A percentile compares a stretch with the other conserved stretches of the same genome.
Conservation (phyloP, 2,797 vertebrate species). For the Salarias fasciatus region DNA sequence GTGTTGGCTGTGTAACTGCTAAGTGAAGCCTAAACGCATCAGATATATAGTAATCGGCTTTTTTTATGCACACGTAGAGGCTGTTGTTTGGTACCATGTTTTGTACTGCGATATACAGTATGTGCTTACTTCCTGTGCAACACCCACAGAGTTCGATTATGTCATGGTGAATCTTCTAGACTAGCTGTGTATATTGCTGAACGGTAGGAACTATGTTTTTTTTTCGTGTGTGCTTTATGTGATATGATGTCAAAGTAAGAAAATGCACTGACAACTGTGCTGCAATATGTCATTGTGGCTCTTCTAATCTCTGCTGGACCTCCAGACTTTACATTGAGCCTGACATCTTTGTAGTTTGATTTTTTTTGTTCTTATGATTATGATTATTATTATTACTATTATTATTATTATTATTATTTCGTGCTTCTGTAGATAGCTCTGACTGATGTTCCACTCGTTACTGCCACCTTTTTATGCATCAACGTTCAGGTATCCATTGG, state of each 20-base stretch:
- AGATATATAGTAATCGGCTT: constrained; percentile 60
- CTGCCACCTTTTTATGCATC: constrained; percentile 65
- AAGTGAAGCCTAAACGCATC: constrained; percentile 58
- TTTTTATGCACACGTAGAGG: constrained; percentile 70
- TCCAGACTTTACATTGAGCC: constrained; percentile 49
- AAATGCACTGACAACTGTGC: constrained; percentile 74
- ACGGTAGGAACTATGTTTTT: constrained; percentile 64
- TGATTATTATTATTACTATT: too few relatives aligned
- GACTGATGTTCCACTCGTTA: constrained; percentile 54
- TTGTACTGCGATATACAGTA: constrained; percentile 60
- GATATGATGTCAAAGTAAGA: constrained; percentile 77
- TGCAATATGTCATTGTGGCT: constrained; percentile 69
- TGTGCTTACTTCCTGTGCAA: constrained; percentile 62
- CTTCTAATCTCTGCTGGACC: constrained; percentile 52
- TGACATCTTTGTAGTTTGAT: constrained; percentile 46
- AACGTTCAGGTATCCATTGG: constrained; percentile 61
- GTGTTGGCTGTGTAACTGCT: constrained; percentile 51
- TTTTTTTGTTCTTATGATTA: constrained; percentile 32
- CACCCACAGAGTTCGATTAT: constrained; percentile 55
- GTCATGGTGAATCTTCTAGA: constrained; percentile 59
- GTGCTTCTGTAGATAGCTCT: constrained; percentile 56
- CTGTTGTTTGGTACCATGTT: constrained; percentile 67
- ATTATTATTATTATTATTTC: constrained; percentile 23
- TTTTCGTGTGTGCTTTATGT: constrained; percentile 72
- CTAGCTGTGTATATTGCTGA: constrained; percentile 72